phyloP scores from a whole-genome alignment of 2,888 invertebrate genomes.

The Cephonodes hylas region DNA sequence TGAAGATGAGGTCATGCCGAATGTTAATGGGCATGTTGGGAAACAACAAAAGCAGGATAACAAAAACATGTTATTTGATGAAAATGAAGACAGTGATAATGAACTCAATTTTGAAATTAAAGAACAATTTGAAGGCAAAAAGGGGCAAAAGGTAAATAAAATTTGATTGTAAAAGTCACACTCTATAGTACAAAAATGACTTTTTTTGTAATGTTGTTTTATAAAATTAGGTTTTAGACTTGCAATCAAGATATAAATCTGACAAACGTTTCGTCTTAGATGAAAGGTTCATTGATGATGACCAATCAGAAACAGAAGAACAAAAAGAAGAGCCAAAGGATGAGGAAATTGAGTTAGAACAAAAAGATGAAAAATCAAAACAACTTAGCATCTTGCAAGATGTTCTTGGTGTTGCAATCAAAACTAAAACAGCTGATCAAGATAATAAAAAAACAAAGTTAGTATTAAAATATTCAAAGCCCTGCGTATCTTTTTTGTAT shows the following conservation, averaged over 20 bases:
- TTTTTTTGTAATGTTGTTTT: conserved; percentile 19
- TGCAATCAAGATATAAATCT: conserved; percentile 87
- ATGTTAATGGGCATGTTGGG: conserved; percentile 19
- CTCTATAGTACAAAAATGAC: neutral
- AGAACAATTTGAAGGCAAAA: conserved; percentile 84
- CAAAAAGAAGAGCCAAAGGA: conserved; percentile 33
- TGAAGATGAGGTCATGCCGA: conserved; percentile 38
- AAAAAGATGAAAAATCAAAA: conserved; percentile 19
- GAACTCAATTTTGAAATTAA: conserved; percentile 83
- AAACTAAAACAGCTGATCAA: conserved; percentile 33
- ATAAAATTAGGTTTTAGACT: conserved; percentile 82
- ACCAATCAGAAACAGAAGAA: conserved; percentile 58
- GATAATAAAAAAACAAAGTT: conserved; percentile 54
- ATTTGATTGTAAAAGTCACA: too few relatives aligned
- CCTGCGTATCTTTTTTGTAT: too few relatives aligned
- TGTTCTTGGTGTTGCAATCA: conserved; percentile 76
- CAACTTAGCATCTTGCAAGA: conserved; percentile 39
- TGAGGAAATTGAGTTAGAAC: conserved; percentile 20
- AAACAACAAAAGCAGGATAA: conserved; percentile 22
- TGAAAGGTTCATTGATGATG: conserved; percentile 85
- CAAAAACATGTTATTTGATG: conserved; percentile 69
- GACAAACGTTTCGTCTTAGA: conserved; percentile 90
- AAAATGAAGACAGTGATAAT: conserved; percentile 74
- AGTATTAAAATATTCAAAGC: conserved; percentile 23
- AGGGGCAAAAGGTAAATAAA: conserved; percentile 81